Percentiles rank a stretch among this genome's conserved stretches.
These are phyloP conservation scores for Scolopax bukidnonensis DNA, from an alignment of 2,797 vertebrate genomes.

Conservation along the genomic window DNA sequence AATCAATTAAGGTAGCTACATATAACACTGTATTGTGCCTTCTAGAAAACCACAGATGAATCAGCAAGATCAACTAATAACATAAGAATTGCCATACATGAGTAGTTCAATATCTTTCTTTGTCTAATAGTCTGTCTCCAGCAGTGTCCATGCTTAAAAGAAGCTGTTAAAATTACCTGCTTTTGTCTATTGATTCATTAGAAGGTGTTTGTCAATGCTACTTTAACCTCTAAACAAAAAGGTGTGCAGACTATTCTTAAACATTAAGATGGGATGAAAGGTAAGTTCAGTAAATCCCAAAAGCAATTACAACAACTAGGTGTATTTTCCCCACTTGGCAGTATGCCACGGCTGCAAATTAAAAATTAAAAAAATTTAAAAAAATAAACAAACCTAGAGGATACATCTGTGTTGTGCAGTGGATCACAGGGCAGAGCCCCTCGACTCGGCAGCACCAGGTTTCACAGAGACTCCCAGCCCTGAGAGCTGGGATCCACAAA, in stretches of 20 bases:
- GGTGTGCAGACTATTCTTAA: neutral
- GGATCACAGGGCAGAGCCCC: neutral
- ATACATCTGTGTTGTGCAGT: neutral
- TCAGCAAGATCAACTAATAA: neutral
- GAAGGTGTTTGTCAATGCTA: neutral
- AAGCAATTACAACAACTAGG: neutral
- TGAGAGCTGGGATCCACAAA: neutral
- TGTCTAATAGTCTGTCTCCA: neutral
- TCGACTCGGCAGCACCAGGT: neutral
- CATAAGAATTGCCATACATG: neutral
- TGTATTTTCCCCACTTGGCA: neutral
- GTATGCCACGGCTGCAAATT: neutral
- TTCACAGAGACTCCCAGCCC: neutral
- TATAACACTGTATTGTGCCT: neutral
- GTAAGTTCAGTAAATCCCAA: neutral
- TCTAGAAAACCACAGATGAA: neutral
- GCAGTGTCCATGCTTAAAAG: neutral
- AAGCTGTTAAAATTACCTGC: neutral
- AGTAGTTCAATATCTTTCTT: neutral
- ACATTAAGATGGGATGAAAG: neutral
- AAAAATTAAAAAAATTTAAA: neutral
- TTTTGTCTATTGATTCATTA: neutral
- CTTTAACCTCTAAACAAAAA: conserved; percentile 2
- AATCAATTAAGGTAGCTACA: neutral
- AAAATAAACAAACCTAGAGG: neutral